phyloP scores from a whole-genome alignment of 2,113 vertebrate genomes.

The Eulemur macaco region DNA sequence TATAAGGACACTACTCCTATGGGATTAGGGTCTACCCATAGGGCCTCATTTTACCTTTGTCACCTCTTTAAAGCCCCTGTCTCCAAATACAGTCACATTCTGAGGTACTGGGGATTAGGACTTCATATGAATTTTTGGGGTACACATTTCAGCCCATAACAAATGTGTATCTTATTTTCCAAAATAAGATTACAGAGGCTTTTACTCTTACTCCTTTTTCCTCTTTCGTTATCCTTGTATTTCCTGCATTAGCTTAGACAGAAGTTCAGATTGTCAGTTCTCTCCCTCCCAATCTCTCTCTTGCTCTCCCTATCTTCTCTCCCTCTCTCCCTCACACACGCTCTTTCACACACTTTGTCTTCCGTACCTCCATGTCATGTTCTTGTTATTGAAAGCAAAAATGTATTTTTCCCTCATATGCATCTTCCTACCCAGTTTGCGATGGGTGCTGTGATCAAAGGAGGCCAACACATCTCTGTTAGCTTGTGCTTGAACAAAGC shows the following conservation, averaged over 20 bases:
- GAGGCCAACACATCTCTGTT: background rate
- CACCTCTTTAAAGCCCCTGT: background rate
- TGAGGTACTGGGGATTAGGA: background rate
- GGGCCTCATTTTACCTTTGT: background rate
- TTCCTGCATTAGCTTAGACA: background rate
- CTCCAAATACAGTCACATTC: background rate
- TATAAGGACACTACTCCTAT: background rate
- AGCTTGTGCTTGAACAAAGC: background rate
- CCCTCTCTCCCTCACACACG: background rate
- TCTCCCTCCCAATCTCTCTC: background rate
- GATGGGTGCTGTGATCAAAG: background rate
- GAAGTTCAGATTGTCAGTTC: background rate
- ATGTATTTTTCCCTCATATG: background rate
- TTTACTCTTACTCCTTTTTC: background rate
- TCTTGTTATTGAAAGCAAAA: background rate
- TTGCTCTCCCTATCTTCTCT: background rate
- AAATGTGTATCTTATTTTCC: background rate
- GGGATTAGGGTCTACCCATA: background rate
- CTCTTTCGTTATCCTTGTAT: background rate
- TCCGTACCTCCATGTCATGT: background rate
- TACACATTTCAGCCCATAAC: background rate
- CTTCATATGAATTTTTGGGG: background rate
- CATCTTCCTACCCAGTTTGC: background rate
- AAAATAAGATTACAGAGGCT: background rate
- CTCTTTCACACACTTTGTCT: background rate